These are phyloP conservation scores for Phengaris alcon DNA, from an alignment of 2,888 invertebrate genomes.

Conservation along the genomic window DNA sequence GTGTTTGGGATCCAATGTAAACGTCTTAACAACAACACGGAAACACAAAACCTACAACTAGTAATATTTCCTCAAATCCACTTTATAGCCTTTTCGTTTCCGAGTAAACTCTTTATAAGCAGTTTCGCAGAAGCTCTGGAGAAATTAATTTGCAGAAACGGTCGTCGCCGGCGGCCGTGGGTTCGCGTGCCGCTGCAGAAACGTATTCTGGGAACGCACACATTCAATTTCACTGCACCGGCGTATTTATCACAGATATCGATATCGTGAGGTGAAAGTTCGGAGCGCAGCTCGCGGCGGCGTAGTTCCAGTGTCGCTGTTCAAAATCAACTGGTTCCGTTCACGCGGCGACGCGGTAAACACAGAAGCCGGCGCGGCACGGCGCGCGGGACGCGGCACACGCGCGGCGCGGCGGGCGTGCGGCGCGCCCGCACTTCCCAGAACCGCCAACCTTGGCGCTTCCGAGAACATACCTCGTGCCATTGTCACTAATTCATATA, in stretches of 20 bases:
- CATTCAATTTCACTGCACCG: slow-evolving; percentile 73
- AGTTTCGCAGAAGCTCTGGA: slow-evolving; percentile 75
- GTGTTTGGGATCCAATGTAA: slow-evolving; percentile 78
- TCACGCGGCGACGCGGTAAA: slow-evolving; percentile 40
- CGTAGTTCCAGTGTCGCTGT: slow-evolving; percentile 55
- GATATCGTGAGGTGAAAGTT: slow-evolving; percentile 76
- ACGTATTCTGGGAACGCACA: slow-evolving; percentile 69
- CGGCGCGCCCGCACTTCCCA: slow-evolving; percentile 62
- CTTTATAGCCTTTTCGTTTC: slow-evolving; percentile 74
- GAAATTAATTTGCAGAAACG: slow-evolving; percentile 76
- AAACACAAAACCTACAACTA: slow-evolving; percentile 75
- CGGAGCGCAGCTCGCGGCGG: slow-evolving; percentile 52
- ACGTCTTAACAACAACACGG: slow-evolving; percentile 69
- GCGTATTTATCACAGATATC: slow-evolving; percentile 70
- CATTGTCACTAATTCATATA: slow-evolving; percentile 76
- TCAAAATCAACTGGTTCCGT: slow-evolving; percentile 58
- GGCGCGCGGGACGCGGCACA: slow-evolving; percentile 41
- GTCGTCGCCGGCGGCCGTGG: slow-evolving; percentile 56
- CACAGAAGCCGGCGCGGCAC: slow-evolving; percentile 41
- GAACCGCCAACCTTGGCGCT: slow-evolving; percentile 73
- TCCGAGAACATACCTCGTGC: slow-evolving; percentile 71
- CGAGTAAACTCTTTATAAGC: slow-evolving; percentile 76
- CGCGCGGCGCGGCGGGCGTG: slow-evolving; percentile 46
- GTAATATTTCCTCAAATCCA: slow-evolving; percentile 76
- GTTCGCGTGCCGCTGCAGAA: slow-evolving; percentile 62